Evolutionary conservation across 2,888 invertebrate genomes (phyloP).

Genomic region (Parnassius apollo): DNA sequence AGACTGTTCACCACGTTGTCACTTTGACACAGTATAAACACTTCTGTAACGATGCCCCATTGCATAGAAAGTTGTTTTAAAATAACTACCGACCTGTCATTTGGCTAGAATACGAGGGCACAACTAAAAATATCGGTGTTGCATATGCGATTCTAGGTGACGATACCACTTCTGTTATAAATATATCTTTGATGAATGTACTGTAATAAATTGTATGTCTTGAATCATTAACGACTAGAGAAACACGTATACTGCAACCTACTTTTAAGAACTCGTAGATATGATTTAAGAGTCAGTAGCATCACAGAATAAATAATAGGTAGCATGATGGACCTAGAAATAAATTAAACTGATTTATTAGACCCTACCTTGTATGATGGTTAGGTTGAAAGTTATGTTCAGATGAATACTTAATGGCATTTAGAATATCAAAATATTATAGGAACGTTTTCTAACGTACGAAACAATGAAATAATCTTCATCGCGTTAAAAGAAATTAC

Average conservation of each 20-base stretch:
- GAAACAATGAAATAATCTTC: no score
- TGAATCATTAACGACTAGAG: constrained; percentile 42
- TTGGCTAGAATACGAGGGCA: constrained; percentile 31
- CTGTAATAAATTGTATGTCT: constrained; percentile 24
- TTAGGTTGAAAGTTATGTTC: no score
- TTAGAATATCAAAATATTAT: no score
- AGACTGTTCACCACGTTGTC: no score
- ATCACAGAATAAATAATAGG: no score
- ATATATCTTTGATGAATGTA: constrained; percentile 30
- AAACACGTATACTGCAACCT: constrained; percentile 11
- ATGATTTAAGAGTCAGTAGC: constrained; percentile 19
- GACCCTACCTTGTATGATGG: neutral
- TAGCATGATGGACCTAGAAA: constrained; percentile 12
- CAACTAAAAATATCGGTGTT: constrained; percentile 43
- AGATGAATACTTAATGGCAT: no score
- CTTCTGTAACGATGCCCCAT: neutral
- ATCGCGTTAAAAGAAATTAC: no score
- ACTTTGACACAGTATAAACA: constrained; percentile 3
- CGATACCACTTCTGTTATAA: constrained; percentile 44
- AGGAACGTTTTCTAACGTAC: no score
- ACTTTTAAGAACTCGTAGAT: constrained; percentile 2
- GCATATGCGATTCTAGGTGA: constrained; percentile 66
- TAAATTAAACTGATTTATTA: constrained; percentile 19
- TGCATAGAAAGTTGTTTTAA: constrained; percentile 28
- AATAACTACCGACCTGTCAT: constrained; percentile 32